phyloP scores from a whole-genome alignment of 2,888 invertebrate genomes.

The Cryptus armator region DNA sequence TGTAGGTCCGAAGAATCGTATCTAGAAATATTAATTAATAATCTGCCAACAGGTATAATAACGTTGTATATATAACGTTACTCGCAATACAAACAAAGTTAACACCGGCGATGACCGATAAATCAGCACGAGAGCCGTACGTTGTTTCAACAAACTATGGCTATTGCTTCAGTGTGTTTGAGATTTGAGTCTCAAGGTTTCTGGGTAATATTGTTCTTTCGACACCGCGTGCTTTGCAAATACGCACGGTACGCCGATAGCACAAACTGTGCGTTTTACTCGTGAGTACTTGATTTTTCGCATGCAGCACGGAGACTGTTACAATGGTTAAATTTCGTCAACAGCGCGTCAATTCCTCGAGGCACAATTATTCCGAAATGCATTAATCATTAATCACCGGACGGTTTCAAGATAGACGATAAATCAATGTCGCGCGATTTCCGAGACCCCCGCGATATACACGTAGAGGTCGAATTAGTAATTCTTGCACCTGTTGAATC shows the following conservation, averaged over 20 bases:
- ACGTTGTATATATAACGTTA: not conserved
- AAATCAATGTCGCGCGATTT: slow-evolving; percentile 39
- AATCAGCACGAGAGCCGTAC: slow-evolving; percentile 58
- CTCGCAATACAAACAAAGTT: not conserved
- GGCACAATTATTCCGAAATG: slow-evolving; percentile 21
- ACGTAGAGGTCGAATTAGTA: not conserved
- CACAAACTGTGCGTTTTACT: not conserved
- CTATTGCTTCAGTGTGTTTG: slow-evolving; percentile 35
- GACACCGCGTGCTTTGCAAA: slow-evolving; percentile 44
- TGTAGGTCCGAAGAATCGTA: not conserved
- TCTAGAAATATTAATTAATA: not conserved
- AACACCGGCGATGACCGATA: slow-evolving; percentile 61
- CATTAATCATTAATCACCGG: slow-evolving; percentile 28
- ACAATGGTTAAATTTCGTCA: not conserved
- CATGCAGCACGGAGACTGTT: too few relatives aligned
- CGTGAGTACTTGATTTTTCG: too few relatives aligned
- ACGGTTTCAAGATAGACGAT: slow-evolving; percentile 13
- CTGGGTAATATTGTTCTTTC: slow-evolving; percentile 46
- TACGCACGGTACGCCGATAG: slow-evolving; percentile 35
- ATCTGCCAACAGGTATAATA: not conserved
- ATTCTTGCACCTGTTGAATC: slow-evolving; percentile 59
- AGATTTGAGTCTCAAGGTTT: slow-evolving; percentile 44
- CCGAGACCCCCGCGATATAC: not conserved
- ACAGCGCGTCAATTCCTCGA: slow-evolving; percentile 23
- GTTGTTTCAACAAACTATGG: slow-evolving; percentile 58